A percentile compares a stretch with the other conserved stretches of the same genome.
Evolutionary conservation across 1,140 invertebrate genomes (phyloP).

Genomic region (Bombus picipes): DNA sequence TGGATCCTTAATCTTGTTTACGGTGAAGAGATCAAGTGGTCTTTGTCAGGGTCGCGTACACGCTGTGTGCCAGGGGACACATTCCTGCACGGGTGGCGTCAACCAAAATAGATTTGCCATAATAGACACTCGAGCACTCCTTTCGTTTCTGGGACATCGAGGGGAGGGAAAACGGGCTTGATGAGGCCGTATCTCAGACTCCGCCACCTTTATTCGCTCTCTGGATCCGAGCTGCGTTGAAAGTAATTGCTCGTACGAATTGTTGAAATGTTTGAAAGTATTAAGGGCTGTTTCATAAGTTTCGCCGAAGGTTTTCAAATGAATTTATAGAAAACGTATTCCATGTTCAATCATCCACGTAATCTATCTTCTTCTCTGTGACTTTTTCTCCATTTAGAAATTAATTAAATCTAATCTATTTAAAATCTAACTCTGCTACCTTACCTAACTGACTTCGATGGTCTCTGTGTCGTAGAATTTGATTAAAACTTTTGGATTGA

Average conservation of each 20-base stretch:
- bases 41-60: constrained; percentile 69
- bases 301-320: too few species aligned
- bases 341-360: too few species aligned
- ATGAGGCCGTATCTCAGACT: constrained; percentile 28
- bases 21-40: constrained; percentile 67
- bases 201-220: constrained; percentile 22
- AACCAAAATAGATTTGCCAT: constrained; percentile 62
- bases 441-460: too few species aligned
- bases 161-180: constrained; percentile 27
- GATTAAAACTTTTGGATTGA: too few species aligned
- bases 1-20: constrained; percentile 69
- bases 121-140: constrained; percentile 61
- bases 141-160: constrained; percentile 68
- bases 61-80: constrained; percentile 41
- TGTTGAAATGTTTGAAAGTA: background rate
- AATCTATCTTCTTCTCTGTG: too few species aligned
- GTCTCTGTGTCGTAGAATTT: too few species aligned
- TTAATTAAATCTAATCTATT: too few species aligned
- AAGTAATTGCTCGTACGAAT: constrained; percentile 28
- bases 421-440: too few species aligned
- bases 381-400: too few species aligned
- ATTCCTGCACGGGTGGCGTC: constrained; percentile 63
- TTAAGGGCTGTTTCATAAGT: too few species aligned
- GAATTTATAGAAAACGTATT: background rate
- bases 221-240: too few species aligned